Percentiles rank a stretch among this genome's conserved stretches.
Evolutionary conservation across 1,140 invertebrate genomes (phyloP).

Genomic region (Pseudobourletiella spinata): DNA sequence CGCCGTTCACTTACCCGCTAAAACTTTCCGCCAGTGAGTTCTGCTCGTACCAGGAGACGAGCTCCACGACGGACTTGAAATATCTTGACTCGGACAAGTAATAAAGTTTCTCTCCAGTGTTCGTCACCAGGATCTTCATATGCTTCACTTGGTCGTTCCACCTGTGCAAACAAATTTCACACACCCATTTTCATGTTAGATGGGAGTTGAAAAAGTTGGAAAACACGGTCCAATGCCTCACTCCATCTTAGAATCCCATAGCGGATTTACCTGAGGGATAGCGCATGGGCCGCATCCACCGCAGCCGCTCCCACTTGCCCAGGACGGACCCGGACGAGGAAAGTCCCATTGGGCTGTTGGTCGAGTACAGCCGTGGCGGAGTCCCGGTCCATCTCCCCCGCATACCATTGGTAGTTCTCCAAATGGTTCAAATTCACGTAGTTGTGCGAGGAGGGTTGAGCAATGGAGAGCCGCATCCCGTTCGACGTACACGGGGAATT

Average conservation of each 20-base stretch:
- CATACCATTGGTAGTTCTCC: constrained; percentile 50
- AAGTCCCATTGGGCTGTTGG: constrained; percentile 72
- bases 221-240: background rate
- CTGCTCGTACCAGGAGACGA: constrained; percentile 57
- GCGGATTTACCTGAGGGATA: constrained; percentile 74
- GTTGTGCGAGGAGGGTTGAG: constrained; percentile 26
- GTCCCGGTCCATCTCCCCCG: constrained; percentile 78
- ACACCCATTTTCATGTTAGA: no score
- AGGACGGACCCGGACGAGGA: constrained; percentile 72
- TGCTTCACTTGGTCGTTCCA: constrained; percentile 77
- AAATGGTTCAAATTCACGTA: constrained; percentile 34
- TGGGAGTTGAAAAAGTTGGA: no score
- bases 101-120: constrained; percentile 51
- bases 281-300: constrained; percentile 64
- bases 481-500: constrained; percentile 31
- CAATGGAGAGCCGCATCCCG: constrained; percentile 25
- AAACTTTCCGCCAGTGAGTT: constrained; percentile 84
- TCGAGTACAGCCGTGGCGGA: constrained; percentile 67
- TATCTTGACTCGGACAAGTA: constrained; percentile 81
- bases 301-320: constrained; percentile 38
- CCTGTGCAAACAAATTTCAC: no score
- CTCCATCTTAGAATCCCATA: background rate
- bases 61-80: constrained; percentile 67
- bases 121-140: constrained; percentile 64
- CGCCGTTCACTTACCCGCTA: constrained; percentile 49